Evolutionary conservation across 2,888 invertebrate species (phyloP), one percentile per base, ranked within the genome.

Genomic region (Teleiodes luculella): DNA sequence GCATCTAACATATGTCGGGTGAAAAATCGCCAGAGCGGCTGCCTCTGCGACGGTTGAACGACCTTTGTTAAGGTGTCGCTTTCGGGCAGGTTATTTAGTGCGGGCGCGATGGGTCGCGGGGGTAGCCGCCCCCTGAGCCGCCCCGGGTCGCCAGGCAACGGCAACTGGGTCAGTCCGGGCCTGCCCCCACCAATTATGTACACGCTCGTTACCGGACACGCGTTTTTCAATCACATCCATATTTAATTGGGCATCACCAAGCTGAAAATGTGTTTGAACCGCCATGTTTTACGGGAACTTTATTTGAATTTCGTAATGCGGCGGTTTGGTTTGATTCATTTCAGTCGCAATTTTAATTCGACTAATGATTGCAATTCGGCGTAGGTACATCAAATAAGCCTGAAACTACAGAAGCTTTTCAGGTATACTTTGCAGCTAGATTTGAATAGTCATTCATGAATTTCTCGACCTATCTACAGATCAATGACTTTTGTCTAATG

Each of bases 161-260:
- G 82, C 86, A 88, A 86, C 88, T 87, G 87, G 89, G 87, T 87
- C 87, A 86, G 77, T 86, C 87, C 86, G 80, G 84, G 81, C 83
- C 83, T 71, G 73, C 77, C 82, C 88, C 88, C 81, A 83, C 87
- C 88, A 89, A 89, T 89, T 88, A 89, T 83, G 82, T 86, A 92
- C 89, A 86, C 86, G 87, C 87, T 88, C 87, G 89, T 88, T 89
- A 88, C 87, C 85, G 88, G 89, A 88, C 89, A 88, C 88, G 88
- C 89, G 89, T 89, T 89, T 89, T 89, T 89, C 89, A 87, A 89
- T 89, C 89, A 87, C 87, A 89, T 89, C 86, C 89, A 88, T 89
- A 89, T 88, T 89, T 89, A 89, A 89, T 89, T 89, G 89, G 87
- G 86, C 86, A 85, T 86, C 86, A 81, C 81, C 78, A 82, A 78